Conservation (phyloP, 2,113 vertebrate species). For the Colaptes auratus region DNA sequence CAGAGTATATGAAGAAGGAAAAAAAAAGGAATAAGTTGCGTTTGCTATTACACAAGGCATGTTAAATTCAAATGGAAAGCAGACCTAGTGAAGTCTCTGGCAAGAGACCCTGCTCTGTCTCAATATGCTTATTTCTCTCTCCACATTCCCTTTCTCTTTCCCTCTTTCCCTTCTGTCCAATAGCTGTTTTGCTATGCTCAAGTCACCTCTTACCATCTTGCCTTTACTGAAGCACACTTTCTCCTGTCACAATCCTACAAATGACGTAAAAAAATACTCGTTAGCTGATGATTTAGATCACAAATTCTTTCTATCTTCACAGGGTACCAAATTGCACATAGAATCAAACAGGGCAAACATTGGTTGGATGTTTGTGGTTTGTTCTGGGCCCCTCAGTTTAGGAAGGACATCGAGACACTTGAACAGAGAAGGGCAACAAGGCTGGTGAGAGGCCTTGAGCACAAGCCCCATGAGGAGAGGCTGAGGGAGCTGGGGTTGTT, state of each 20-base stretch:
- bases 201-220: not conserved
- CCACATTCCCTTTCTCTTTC: not conserved
- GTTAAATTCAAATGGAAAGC: not conserved
- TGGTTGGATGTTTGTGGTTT: not conserved
- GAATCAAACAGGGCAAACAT: not conserved
- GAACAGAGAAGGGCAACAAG: too few species aligned
- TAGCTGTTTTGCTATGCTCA: fast-evolving
- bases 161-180: not conserved
- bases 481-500: too few species aligned
- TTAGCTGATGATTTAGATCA: not conserved
- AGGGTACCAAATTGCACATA: not conserved
- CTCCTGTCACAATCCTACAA: not conserved
- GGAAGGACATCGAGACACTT: too few species aligned
- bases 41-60: not conserved
- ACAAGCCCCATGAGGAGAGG: too few species aligned
- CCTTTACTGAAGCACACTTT: not conserved
- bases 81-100: not conserved
- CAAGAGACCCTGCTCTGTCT: not conserved
- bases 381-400: too few species aligned
- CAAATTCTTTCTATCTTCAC: not conserved
- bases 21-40: not conserved
- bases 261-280: not conserved
- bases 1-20: not conserved
- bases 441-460: too few species aligned
- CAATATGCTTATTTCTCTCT: not conserved